Evolutionary conservation across 2,113 vertebrate species (phyloP), one percentile per base, ranked within the genome.

Genomic region (Engystomops pustulosus): DNA sequence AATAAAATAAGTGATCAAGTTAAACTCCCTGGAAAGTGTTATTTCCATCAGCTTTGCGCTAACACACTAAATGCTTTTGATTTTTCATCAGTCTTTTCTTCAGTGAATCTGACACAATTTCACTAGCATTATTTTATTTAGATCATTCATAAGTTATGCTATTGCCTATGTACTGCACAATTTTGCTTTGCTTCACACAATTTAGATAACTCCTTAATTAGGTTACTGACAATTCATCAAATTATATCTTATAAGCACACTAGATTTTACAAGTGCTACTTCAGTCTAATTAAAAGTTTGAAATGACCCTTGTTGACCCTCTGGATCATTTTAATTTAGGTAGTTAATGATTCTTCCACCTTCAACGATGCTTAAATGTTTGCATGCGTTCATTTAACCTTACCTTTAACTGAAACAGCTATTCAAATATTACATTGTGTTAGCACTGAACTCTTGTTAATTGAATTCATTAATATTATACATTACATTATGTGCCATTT

Each of bases 271-370:
- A 74, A 83, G 80, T 83, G 41, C 51, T 44, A 32, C 80, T 83
- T 83, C 53, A 47, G 53, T 47, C 60, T 83, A 83, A 83, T 83
- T 83, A 75, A 55, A 83, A 83, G 38, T 30, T 25, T 72, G 62
- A 53, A 58, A 51, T 72, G 70, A 83, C 53, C 80, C 38, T 30
- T 72, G 51, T 82, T 82, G 69, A 82, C 69, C 80, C 41, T 30
- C 58, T 49, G 49, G 45, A 74, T 70, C 34, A 74, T 74, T 72
- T 82, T 60, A 60, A 74, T 82, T 38, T 74, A 53, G 9, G 45
- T 71, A 82, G 69, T 82, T 82, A 74, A 74, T 58, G 65, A 14
- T 62, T 82, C n/a, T 72, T 23, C 23, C 27, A 60, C 58, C 36
- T 74, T 58, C 18, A 25, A 15, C 74, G 34, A 36, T 41, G 72